These are phyloP conservation scores for Anguilla marmorata DNA, from an alignment of 2,797 vertebrate species.

Conservation along the genomic window DNA sequence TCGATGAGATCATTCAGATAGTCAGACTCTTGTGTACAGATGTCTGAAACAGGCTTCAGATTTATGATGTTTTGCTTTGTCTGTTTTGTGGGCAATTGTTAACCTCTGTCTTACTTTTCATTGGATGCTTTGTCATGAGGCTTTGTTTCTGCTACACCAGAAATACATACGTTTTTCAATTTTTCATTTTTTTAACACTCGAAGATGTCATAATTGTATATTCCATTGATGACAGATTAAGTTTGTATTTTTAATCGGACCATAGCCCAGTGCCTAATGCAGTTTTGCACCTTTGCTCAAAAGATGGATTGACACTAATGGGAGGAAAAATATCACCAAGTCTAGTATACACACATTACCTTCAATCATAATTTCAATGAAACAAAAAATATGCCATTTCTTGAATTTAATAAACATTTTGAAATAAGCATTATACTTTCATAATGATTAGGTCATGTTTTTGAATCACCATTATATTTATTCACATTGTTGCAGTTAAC, in stretches of 20 bases:
- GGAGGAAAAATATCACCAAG: conserved; percentile 8
- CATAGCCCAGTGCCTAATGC: conserved; percentile 24
- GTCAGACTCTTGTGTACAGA: background rate
- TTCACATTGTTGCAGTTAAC: conserved; percentile 55
- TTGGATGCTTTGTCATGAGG: background rate
- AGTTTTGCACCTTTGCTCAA: conserved; percentile 21
- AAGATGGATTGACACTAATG: conserved; percentile 2
- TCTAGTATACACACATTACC: background rate
- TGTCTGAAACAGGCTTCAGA: background rate
- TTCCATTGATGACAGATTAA: background rate
- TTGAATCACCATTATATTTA: conserved; percentile 50
- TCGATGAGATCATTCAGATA: background rate
- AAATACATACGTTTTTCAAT: background rate
- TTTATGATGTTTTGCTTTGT: background rate
- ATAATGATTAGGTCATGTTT: conserved; percentile 48
- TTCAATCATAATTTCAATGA: conserved; percentile 24
- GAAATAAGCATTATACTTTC: conserved; percentile 49
- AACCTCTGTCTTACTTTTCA: background rate
- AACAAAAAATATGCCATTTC: conserved; percentile 3
- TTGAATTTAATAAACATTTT: conserved; percentile 15
- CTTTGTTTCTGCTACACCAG: background rate
- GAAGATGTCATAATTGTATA: background rate
- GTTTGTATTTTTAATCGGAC: conserved; percentile 3
- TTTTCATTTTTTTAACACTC: background rate
- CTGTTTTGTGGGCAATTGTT: background rate